Evolutionary conservation across 2,888 invertebrate species (phyloP).

Genomic region (Anthrax anthrax): DNA sequence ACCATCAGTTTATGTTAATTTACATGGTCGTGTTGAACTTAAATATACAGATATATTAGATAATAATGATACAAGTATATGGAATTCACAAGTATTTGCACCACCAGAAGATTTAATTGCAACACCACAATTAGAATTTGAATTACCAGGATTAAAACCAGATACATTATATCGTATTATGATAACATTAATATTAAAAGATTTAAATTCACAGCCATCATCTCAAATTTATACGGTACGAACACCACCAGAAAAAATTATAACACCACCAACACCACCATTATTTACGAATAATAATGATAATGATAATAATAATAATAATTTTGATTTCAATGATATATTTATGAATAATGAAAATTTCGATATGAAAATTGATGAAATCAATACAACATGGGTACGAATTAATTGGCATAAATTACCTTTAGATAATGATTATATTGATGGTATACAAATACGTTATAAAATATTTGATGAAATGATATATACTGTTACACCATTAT

Average conservation of each 20-base stretch:
- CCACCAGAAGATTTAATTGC: conserved; percentile 76
- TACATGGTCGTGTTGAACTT: conserved; percentile 75
- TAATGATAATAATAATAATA: no score
- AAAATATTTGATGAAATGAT: conserved; percentile 69
- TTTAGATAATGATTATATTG: conserved; percentile 70
- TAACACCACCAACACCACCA: conserved; percentile 34
- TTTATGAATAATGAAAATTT: conserved; percentile 51
- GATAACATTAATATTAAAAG: conserved; percentile 63
- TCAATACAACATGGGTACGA: conserved; percentile 63
- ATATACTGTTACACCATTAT: conserved; percentile 69
- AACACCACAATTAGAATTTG: conserved; percentile 73
- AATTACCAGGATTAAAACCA: conserved; percentile 58
- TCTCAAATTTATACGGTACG: conserved; percentile 62
- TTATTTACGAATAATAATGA: no score
- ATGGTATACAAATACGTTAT: conserved; percentile 76
- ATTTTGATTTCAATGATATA: conserved; percentile 33
- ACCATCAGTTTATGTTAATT: conserved; percentile 66
- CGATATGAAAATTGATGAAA: conserved; percentile 53
- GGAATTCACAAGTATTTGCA: conserved; percentile 76
- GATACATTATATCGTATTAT: conserved; percentile 71
- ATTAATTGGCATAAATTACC: conserved; percentile 71
- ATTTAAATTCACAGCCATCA: conserved; percentile 60
- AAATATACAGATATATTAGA: conserved; percentile 70
- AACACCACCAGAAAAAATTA: conserved; percentile 43
- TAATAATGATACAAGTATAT: conserved; percentile 52